These are phyloP conservation scores for Parauchenoglanis ngamensis DNA, from an alignment of 2,797 vertebrate species.

Conservation along the genomic window DNA sequence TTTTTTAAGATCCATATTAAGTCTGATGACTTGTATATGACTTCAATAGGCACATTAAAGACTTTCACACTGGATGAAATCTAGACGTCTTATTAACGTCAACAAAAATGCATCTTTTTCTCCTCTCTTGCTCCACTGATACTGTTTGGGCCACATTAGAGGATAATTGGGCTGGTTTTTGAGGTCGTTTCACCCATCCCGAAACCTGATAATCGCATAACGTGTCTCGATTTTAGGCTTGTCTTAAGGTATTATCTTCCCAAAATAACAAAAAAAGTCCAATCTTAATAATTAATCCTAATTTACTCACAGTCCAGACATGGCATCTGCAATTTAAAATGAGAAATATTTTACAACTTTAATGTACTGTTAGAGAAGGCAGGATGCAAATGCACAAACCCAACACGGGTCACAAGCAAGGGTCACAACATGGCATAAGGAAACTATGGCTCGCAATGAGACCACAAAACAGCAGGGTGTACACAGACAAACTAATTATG, in stretches of 20 bases:
- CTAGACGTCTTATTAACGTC: not conserved
- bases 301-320: not conserved
- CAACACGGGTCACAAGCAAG: not conserved
- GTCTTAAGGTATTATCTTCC: not conserved
- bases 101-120: not conserved
- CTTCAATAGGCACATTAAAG: not conserved
- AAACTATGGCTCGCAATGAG: not conserved
- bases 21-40: not conserved
- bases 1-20: not conserved
- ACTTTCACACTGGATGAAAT: not conserved
- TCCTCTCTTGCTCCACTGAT: not conserved
- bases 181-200: not conserved
- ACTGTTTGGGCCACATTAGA: not conserved
- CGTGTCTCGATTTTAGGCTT: not conserved
- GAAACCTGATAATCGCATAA: not conserved
- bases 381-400: not conserved
- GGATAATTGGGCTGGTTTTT: not conserved
- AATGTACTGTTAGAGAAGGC: not conserved
- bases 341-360: not conserved
- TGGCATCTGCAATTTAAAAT: not conserved
- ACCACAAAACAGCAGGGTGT: not conserved
- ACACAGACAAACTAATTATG: not conserved
- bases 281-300: not conserved
- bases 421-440: not conserved
- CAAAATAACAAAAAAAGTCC: not conserved